Conservation (phyloP, 30 jellyfish, hydroid and myxozoan species). For the Aurelia aurita region DNA sequence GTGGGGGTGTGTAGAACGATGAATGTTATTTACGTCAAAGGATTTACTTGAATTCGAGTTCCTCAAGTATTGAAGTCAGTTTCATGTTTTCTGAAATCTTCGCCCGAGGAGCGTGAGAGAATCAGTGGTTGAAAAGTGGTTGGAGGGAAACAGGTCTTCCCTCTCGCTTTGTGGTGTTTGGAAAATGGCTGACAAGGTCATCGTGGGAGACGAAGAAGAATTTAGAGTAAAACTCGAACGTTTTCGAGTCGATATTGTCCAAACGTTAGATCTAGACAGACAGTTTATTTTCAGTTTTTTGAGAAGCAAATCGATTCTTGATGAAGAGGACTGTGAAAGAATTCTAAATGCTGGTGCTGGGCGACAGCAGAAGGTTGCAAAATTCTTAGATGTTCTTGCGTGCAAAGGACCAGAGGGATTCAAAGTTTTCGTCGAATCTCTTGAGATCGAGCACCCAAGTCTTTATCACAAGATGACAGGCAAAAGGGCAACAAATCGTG, state of each 20-base stretch:
- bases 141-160: too few relatives aligned
- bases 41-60: too few relatives aligned
- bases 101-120: too few relatives aligned
- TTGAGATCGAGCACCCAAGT: slow-evolving; percentile 79
- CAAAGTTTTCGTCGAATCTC: slow-evolving; percentile 65
- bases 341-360: slow-evolving; percentile 83
- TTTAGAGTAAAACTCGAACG: slow-evolving; percentile 52
- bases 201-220: neutral
- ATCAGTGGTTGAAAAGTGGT: too few relatives aligned
- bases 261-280: slow-evolving; percentile 77
- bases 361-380: slow-evolving; percentile 82
- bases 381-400: slow-evolving; percentile 84
- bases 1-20: too few relatives aligned
- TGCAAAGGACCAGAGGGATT: slow-evolving; percentile 84
- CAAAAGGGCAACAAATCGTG: slow-evolving; percentile 60
- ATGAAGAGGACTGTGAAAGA: slow-evolving; percentile 91
- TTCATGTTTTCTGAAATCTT: too few relatives aligned
- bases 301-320: slow-evolving; percentile 83
- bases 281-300: slow-evolving; percentile 76
- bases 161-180: too few relatives aligned
- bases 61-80: too few relatives aligned
- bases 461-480: slow-evolving; percentile 83
- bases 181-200: slow-evolving; percentile 20
- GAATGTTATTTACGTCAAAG: too few relatives aligned
- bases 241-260: slow-evolving; percentile 79